Evolutionary conservation across 2,113 vertebrate genomes (phyloP), one percentile per base, ranked within the genome.

Genomic region (Dasypus novemcinctus): DNA sequence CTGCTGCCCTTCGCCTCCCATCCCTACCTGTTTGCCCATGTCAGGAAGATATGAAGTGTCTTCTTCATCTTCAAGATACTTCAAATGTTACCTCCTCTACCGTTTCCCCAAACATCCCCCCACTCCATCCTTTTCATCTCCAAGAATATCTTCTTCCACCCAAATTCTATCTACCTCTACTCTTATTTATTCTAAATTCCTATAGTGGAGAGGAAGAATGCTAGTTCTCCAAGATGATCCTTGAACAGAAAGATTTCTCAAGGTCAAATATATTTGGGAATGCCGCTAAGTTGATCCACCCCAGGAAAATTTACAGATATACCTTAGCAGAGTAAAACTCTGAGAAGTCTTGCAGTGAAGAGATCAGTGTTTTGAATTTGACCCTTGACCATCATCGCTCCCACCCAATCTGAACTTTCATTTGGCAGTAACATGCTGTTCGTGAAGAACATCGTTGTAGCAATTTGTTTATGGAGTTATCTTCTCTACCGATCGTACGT

Each of bases 131-230:
- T 36, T 36, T 43, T 43, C 18, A 10, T 5, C 72, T 57, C 36
- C 25, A 17, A 1, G 1, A 38, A 54, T 9, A 20, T 14, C 25
- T 2, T 6, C 23, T 25, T 2, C 5, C 5, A 33, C 10, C n/a
- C 54, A 18, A 20, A 2, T 72, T 79, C 54, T 59, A 33, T 15
- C 12, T 57, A 20, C 29, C 18, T 59, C 72, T 72, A 33, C 1
- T 11, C 10, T 14, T 23, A 23, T 71, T 89, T 15, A 5, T 25
- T 49, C 80, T 54, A 57, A 46, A 64, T 33, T 21, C 18, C 18
- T 79, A 31, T 15, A 17, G 14, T 14, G 5, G 20, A 25, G 25
- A 87, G 21, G 20, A 57, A 63, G 64, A 14, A 4, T 1, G 27
- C 43, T 59, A 8, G 3, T n/a, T 85, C 71, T 36, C 43, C 36